Conservation (phyloP, 2,113 vertebrate genomes). For the Misgurnus anguillicaudatus region DNA sequence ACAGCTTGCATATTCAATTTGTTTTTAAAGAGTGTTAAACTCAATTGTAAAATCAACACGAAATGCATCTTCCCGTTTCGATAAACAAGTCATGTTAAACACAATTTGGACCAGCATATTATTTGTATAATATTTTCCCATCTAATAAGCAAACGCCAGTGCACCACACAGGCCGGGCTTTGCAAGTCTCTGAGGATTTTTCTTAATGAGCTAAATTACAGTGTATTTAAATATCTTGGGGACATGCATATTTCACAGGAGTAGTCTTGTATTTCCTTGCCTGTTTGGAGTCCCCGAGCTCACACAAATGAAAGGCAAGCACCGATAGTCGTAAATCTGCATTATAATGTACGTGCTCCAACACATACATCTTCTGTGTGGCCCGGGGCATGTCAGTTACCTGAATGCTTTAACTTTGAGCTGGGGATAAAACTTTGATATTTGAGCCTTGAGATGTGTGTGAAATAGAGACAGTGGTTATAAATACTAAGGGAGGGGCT, state of each 20-base stretch:
- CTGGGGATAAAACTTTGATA: conserved; percentile 16
- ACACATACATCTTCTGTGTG: conserved; percentile 22
- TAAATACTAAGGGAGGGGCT: conserved; percentile 13
- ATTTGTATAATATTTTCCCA: conserved; percentile 18
- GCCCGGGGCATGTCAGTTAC: conserved; percentile 6
- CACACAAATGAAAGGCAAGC: conserved; percentile 37
- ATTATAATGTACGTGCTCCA: conserved; percentile 30
- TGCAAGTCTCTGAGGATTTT: conserved; percentile 10
- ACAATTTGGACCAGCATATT: conserved; percentile 32
- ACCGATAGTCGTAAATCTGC: conserved; percentile 43
- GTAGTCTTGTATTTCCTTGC: conserved; percentile 36
- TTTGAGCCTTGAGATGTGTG: conserved; percentile 15
- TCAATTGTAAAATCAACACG: neutral
- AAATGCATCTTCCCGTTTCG: conserved; percentile 7
- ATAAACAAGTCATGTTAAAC: conserved; percentile 31
- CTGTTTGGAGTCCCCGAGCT: conserved; percentile 9
- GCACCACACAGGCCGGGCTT: neutral
- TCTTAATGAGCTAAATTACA: conserved; percentile 45
- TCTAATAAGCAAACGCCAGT: conserved; percentile 27
- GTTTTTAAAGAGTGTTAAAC: neutral
- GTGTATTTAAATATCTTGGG: conserved; percentile 42
- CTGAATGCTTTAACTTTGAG: conserved; percentile 18
- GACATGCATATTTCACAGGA: conserved; percentile 48
- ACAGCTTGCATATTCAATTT: neutral
- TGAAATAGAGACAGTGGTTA: conserved; percentile 25